Base-by-base conservation (phyloP, 2,888 invertebrate genomes). In the Morpho helenor region DNA sequence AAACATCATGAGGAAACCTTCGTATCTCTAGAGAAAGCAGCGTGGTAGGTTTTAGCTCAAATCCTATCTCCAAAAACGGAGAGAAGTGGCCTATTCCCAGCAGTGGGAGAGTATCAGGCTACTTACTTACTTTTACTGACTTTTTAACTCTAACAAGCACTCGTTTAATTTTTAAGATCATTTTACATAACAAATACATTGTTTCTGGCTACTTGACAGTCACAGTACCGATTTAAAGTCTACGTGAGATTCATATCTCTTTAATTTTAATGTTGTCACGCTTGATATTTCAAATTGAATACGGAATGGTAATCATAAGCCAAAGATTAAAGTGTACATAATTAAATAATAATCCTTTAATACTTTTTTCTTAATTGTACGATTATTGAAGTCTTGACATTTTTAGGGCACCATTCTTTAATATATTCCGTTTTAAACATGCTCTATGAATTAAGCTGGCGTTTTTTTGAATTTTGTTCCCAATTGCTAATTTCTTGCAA, bases 401-500 rank as follows among this genome's bases (percentile, higher is more conserved):
- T 59, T 60, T 61, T 54, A 55, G 61, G 65, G 60, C 59, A 55
- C 57, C 31, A 43, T 23, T 56, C 42, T 53, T 56, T 41, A 45
- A 56, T 48, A 44, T 60, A 56, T 64, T 63, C 53, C 54, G 62
- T 64, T 57, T 42, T 16, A 54, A 48, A 49, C 31, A 54, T 40
- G 39, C 16, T 58, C 49, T 61, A 56, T 66, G 62, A 65, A 64
- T 61, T 62, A 65, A 63, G 60, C 66, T 70, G 74, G 74, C 73
- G 73, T 68, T 70, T 66, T n/a, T 63, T 59, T 64, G 69, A 70
- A 71, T 72, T 77, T 79, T 70, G 79, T 72, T 74, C 80, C 75
- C 76, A 81, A 79, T 84, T 81, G 78, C 73, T 73, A 80, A 80
- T 81, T 76, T 76, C 70, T 60, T 57, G 46, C 57, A 49, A 50